A percentile compares a stretch with the other conserved stretches of the same genome.
These are phyloP conservation scores for Myioborus melanocephalus DNA, from an alignment of 2,797 vertebrate genomes.

Conservation along the genomic window DNA sequence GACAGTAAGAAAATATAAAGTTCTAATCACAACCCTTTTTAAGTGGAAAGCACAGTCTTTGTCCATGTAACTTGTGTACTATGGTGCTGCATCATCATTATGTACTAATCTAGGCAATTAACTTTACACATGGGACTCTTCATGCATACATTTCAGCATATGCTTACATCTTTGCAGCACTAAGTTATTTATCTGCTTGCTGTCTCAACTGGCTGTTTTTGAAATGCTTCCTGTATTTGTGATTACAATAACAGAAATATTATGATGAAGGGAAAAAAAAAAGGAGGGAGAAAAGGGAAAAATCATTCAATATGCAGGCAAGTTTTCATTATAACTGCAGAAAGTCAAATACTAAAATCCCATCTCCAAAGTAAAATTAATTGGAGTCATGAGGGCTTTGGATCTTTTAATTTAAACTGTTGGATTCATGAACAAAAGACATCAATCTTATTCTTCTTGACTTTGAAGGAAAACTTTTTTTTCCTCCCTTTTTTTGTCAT, in stretches of 20 bases:
- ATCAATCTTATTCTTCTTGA: slow-evolving; percentile 26
- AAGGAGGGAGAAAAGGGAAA: fast-evolving
- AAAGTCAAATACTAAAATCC: slow-evolving; percentile 10
- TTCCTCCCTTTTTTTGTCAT: background rate
- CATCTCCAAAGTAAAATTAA: slow-evolving; percentile 11
- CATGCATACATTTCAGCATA: background rate
- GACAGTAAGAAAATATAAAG: background rate
- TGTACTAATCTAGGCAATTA: slow-evolving; percentile 13
- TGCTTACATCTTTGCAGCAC: background rate
- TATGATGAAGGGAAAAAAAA: background rate
- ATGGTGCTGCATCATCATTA: background rate
- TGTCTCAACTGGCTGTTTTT: background rate
- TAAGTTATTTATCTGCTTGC: background rate
- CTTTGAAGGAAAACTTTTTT: background rate
- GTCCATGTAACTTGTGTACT: background rate
- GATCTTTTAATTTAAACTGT: slow-evolving; percentile 20
- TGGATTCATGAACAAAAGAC: background rate
- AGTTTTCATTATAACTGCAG: background rate
- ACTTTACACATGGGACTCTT: slow-evolving; percentile 8
- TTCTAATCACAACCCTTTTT: background rate
- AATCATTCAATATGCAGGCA: background rate
- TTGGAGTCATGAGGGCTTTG: background rate
- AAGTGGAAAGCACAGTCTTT: background rate
- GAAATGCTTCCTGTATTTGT: background rate
- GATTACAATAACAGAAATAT: background rate